Evolutionary conservation across 2,113 vertebrate species (phyloP).

Genomic region (Zosterops lateralis): DNA sequence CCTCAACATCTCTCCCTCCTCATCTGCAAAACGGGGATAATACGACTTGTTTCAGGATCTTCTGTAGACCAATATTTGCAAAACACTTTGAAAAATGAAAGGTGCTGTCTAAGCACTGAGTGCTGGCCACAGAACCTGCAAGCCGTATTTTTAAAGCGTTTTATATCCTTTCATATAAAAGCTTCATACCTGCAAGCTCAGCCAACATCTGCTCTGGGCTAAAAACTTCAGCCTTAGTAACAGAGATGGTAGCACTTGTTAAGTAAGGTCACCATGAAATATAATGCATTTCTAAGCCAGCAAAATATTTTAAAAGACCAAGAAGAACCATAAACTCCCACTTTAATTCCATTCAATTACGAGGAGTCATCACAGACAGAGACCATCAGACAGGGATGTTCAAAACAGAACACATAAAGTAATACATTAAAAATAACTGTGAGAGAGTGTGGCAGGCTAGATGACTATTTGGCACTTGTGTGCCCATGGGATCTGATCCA

Average conservation of each 20-base stretch:
- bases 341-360: slow-evolving; percentile 23
- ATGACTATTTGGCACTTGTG: not conserved
- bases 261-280: slow-evolving; percentile 46
- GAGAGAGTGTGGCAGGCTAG: not conserved
- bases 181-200: slow-evolving; percentile 50
- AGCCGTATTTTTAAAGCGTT: slow-evolving; percentile 28
- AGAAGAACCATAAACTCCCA: slow-evolving; percentile 47
- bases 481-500: not conserved
- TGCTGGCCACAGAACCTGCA: not conserved
- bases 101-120: slow-evolving; percentile 26
- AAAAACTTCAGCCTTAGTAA: slow-evolving; percentile 28
- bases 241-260: not conserved
- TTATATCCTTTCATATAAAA: slow-evolving; percentile 57
- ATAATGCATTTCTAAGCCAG: slow-evolving; percentile 24
- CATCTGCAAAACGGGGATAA: not conserved
- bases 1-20: not conserved
- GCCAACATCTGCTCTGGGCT: slow-evolving; percentile 36
- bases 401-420: not conserved
- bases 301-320: slow-evolving; percentile 48
- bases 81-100: slow-evolving; percentile 27
- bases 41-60: not conserved
- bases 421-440: not conserved
- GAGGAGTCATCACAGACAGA: not conserved
- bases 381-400: slow-evolving; percentile 1
- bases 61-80: not conserved